Evolutionary conservation across 2,797 vertebrate species (phyloP).

Genomic region (Coluber constrictor): DNA sequence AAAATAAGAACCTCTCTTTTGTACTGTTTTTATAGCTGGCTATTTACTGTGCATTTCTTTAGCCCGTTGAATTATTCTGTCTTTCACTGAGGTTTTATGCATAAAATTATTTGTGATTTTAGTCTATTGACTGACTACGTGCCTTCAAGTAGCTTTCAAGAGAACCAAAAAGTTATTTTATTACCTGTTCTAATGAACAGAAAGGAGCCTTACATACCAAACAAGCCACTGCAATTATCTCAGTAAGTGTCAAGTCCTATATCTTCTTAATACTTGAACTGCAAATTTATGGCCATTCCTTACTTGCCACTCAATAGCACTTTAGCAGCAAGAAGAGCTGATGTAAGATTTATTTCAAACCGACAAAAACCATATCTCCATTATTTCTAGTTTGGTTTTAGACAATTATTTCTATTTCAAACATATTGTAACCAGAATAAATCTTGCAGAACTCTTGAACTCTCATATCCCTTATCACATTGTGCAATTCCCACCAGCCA

Average conservation of each 20-base stretch:
- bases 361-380: not conserved
- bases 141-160: not conserved
- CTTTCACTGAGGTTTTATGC: not conserved
- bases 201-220: not conserved
- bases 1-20: not conserved
- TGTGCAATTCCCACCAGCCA: not conserved
- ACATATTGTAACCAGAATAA: not conserved
- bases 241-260: too few relatives aligned
- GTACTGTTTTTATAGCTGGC: not conserved
- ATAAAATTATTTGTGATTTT: not conserved
- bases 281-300: not conserved
- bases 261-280: not conserved
- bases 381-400: not conserved
- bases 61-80: not conserved
- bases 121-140: not conserved
- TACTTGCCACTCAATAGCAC: not conserved
- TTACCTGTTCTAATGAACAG: not conserved
- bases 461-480: not conserved
- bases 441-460: not conserved
- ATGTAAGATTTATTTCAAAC: not conserved
- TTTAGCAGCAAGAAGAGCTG: not conserved
- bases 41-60: not conserved
- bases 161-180: not conserved
- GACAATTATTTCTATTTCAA: not conserved
- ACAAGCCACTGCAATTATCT: not conserved